Evolutionary conservation across 2,888 invertebrate species (phyloP), one percentile per base, ranked within the genome.

Genomic region (Dysmachus trigonus): DNA sequence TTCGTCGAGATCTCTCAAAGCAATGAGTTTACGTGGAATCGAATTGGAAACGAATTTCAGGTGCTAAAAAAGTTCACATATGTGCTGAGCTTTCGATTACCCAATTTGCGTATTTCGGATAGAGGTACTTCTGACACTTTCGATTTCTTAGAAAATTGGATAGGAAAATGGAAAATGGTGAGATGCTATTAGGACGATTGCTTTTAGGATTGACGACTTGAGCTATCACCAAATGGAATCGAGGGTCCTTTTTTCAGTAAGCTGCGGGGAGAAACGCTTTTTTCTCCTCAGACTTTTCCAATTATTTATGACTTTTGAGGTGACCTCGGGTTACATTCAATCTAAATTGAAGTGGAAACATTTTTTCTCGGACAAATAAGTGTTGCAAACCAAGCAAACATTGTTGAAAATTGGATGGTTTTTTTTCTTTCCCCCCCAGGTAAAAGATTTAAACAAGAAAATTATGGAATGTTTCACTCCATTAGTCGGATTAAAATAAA

Each of bases 1-100:
- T 72, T 22, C 53, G 38, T 18, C 53, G 83, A 47, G 72, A 83
- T 83, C 83, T 83, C 41, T 62, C 33, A 82, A 82, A 62, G 81
- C 83, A 72, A 83, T 71, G 72, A 83, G 72, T 53, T 72, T 83
- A 72, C 72, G 72, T 83, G 72, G 83, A 83, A 83, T 83, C 83
- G 83, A 83, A 83, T 83, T 83, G 83, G 83, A 83, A 82, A 71
- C 72, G 83, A 83, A 83, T 83, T 83, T 83, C 83, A 83, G 83
- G 83, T 83, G 83, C 83, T 83, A 83, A 83, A 83, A 82, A 83
- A 83, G 83, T 83, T 83, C 83, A 83, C 83, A 83, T 83, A 83
- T 83, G 83, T 83, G 83, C 83, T 83, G 83, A 72, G 83, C 83
- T 83, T 83, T 83, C 83, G 83, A 83, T 83, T 83, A 83, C 83